Base-by-base conservation (phyloP, 2,888 invertebrate species). In the Hemistola chrysoprasaria region DNA sequence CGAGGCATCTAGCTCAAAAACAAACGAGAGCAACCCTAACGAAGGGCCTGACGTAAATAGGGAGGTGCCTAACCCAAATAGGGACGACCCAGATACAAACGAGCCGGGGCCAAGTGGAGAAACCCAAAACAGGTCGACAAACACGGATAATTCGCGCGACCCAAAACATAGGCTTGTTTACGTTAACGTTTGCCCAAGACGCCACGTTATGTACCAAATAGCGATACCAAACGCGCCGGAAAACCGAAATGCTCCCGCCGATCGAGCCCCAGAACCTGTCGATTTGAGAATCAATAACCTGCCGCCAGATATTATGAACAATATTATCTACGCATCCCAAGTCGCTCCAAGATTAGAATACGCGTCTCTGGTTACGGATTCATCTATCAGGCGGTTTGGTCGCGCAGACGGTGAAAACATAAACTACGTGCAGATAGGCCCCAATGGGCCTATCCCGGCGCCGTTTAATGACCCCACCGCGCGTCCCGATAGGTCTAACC, bases 401-500 rank as follows among this genome's bases (percentile, higher is more conserved):
- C 49, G 75, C 0, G 74, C 86, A 0, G 74, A 78, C 0, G 69
- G 68, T 0, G 78, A 78, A 0, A 69, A 78, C 1, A 53, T 78
- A 0, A 77, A 77, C n/a, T 74, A 75, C 1, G 66, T 86, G 0
- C 63, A 78, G 5, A 68, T 87, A 0, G 82, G 79, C 0, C 63
- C 60, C 0, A 49, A 58, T 11, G 65, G 66, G 0, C 56, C 57
- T 0, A 35, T 52, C 0, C 34, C 50, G 0, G 56, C 10, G n/a
- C 29, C 31, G 0, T 36, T 11, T 0, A 21, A 50, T 0, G 62
- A 64, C 0, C 45, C 51, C 0, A 59, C 59, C 0, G 50, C 59
- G 0, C 50, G 83, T 0, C 83, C 87, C 0, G 78, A 78, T 2
- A 68, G 90, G 40, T 90, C 91, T 1, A 83, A 74, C 8, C 63